Conservation (phyloP, 35 echinoderm and acorn worm species). For the Apostichopus parvimensis region DNA sequence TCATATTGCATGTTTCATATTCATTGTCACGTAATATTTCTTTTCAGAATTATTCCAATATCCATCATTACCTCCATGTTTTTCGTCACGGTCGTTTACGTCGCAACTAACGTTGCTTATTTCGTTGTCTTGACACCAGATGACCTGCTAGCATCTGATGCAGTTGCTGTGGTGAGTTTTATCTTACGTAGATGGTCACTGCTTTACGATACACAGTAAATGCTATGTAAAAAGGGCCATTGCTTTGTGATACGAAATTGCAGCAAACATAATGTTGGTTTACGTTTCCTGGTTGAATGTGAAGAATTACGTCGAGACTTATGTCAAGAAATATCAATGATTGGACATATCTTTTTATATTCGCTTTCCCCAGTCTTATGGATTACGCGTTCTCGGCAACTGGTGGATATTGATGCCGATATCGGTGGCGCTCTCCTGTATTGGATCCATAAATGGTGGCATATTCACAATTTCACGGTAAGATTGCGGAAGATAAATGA, state of each 20-base stretch:
- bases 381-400: constrained; percentile 72
- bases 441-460: constrained; percentile 84
- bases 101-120: constrained; percentile 66
- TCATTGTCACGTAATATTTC: not conserved
- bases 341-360: too few relatives aligned
- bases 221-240: too few relatives aligned
- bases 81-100: constrained; percentile 54
- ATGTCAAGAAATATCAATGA: too few relatives aligned
- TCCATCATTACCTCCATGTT: constrained; percentile 38
- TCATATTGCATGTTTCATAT: too few relatives aligned
- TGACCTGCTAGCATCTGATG: constrained; percentile 54
- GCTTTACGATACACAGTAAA: too few relatives aligned
- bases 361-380: constrained; percentile 61
- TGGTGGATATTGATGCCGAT: constrained; percentile 76
- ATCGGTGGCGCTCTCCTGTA: constrained; percentile 82
- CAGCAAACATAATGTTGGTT: too few relatives aligned
- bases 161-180: constrained; percentile 56
- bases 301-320: too few relatives aligned
- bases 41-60: constrained; percentile 38
- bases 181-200: not conserved
- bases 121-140: constrained; percentile 56
- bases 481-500: not conserved
- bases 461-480: constrained; percentile 65
- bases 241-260: too few relatives aligned
- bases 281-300: too few relatives aligned